Conservation (phyloP, 2,888 invertebrate genomes). For the Agriopis aurantiaria region DNA sequence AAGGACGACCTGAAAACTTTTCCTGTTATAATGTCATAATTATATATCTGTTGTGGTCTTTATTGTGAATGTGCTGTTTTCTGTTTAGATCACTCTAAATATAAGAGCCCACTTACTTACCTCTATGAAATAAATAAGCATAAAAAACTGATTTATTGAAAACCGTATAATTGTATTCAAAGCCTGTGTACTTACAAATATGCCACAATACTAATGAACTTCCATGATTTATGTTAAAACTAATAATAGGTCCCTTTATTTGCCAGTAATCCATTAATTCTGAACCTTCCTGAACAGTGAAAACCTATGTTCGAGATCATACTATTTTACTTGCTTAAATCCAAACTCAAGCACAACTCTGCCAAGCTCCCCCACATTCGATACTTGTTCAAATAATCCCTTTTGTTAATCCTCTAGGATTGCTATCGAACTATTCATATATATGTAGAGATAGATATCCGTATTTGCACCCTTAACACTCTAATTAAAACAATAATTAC, state of each 20-base stretch:
- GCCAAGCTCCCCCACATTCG: conserved; percentile 26
- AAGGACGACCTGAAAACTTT: no score
- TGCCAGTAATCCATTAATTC: conserved; percentile 1
- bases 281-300: background rate
- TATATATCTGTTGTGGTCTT: no score
- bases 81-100: no score
- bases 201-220: background rate
- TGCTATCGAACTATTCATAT: conserved; percentile 21
- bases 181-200: background rate
- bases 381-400: conserved; percentile 39
- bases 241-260: background rate
- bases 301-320: background rate
- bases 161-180: background rate
- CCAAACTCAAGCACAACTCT: conserved; percentile 32
- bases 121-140: no score
- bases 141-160: background rate
- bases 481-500: conserved; percentile 50
- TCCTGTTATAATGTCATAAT: no score
- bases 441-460: conserved; percentile 20
- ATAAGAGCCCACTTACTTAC: no score
- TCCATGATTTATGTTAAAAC: background rate
- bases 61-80: no score
- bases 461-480: conserved; percentile 46
- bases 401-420: conserved; percentile 35
- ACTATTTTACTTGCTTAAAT: conserved; percentile 19